These are phyloP conservation scores for Hydrochoerus hydrochaeris DNA, from an alignment of 2,113 vertebrate species.

Conservation along the genomic window DNA sequence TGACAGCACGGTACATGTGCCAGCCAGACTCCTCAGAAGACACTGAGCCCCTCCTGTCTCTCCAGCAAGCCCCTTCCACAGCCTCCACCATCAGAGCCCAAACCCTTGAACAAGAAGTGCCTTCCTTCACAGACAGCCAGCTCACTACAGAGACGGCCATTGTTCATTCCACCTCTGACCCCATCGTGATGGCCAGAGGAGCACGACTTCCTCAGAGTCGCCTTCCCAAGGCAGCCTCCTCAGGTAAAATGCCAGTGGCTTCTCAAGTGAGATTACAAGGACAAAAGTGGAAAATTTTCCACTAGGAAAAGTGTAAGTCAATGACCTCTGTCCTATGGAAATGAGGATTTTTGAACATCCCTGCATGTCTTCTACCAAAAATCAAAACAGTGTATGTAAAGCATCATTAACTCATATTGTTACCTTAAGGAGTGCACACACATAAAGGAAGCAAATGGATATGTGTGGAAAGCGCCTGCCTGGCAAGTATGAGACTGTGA, in stretches of 20 bases:
- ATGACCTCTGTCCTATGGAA: constrained; percentile 69
- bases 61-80: constrained; percentile 76
- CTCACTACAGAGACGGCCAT: constrained; percentile 81
- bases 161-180: constrained; percentile 90
- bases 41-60: constrained; percentile 68
- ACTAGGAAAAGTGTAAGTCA: constrained; percentile 73
- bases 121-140: constrained; percentile 86
- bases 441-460: background rate
- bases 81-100: constrained; percentile 85
- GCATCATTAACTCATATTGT: background rate
- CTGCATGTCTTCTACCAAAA: constrained; percentile 50
- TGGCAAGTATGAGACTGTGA: too few relatives aligned
- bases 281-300: constrained; percentile 71
- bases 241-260: constrained; percentile 88
- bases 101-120: constrained; percentile 90
- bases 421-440: background rate
- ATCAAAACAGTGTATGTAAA: background rate
- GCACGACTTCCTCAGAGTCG: constrained; percentile 84
- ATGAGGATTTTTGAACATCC: constrained; percentile 63
- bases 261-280: constrained; percentile 72
- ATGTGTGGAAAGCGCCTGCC: background rate
- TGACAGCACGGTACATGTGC: constrained; percentile 85
- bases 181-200: constrained; percentile 84
- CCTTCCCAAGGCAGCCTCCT: constrained; percentile 87
- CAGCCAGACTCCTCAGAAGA: constrained; percentile 87